phyloP scores from a whole-genome alignment of 2,113 vertebrate species.

The Lampris megalopsis region DNA sequence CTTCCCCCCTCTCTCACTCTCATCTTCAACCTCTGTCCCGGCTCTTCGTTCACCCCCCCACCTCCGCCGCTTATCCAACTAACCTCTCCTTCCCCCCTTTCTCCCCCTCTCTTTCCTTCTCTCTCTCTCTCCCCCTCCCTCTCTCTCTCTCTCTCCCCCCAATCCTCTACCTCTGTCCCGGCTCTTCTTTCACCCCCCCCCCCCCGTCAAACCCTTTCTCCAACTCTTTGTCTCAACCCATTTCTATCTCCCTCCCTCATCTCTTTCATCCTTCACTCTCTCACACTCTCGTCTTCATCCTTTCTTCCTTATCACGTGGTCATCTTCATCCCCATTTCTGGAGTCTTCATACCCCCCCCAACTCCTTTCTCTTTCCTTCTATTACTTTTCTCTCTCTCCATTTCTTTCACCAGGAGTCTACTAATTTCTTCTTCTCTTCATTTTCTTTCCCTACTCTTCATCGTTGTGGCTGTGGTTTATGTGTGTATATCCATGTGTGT shows the following conservation, averaged over 20 bases:
- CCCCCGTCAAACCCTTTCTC: neutral
- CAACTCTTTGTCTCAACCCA: neutral
- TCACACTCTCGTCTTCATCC: conserved; percentile 8
- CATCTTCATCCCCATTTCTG: neutral
- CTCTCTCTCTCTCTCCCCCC: neutral
- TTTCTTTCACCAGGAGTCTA: neutral
- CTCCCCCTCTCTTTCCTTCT: neutral
- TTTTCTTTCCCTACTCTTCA: conserved; percentile 21
- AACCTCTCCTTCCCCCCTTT: neutral
- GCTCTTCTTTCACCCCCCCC: neutral
- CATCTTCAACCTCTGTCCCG: neutral
- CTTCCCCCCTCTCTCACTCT: neutral
- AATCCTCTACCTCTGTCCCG: no score
- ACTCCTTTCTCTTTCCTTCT: neutral
- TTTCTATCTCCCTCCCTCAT: no score
- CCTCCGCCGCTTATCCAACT: no score
- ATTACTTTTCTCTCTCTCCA: neutral
- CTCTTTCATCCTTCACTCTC: conserved; percentile 11
- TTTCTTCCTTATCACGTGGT: conserved; percentile 13
- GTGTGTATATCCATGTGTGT: conserved; percentile 11
- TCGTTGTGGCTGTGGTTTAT: conserved; percentile 18
- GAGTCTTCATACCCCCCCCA: conserved; percentile 1
- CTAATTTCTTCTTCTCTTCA: conserved; percentile 6
- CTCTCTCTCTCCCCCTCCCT: neutral
- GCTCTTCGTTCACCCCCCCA: no score